phyloP scores from a whole-genome alignment of 2,888 invertebrate genomes.

The Ectemnius lituratus region DNA sequence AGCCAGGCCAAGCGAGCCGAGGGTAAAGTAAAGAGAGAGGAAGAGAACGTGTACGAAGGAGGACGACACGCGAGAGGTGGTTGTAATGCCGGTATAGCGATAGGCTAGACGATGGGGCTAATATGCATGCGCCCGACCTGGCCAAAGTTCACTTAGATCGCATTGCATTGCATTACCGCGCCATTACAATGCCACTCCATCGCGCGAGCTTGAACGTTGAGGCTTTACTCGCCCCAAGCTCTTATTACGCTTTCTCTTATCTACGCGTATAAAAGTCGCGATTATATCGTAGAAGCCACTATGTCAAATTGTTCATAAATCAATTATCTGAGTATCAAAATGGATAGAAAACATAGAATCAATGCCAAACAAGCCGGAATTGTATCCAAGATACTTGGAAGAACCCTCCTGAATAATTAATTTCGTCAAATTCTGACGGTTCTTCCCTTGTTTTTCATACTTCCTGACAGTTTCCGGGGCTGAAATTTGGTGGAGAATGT shows the following conservation, averaged over 20 bases:
- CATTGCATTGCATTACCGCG: slow-evolving; percentile 64
- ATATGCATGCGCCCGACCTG: slow-evolving; percentile 67
- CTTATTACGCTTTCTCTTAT: neutral
- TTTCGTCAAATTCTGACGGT: no score
- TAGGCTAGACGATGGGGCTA: slow-evolving; percentile 63
- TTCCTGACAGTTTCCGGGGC: no score
- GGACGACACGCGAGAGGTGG: slow-evolving; percentile 45
- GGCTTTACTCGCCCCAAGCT: neutral
- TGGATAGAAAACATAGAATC: no score
- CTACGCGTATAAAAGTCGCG: no score
- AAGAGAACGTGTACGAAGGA: slow-evolving; percentile 6
- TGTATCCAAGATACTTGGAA: no score
- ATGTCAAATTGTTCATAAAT: no score
- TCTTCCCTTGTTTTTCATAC: no score
- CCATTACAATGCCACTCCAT: slow-evolving; percentile 61
- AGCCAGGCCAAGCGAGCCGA: slow-evolving; percentile 3
- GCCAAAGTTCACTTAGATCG: slow-evolving; percentile 68
- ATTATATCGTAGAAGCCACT: no score
- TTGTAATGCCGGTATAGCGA: slow-evolving; percentile 46
- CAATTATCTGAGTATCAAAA: no score
- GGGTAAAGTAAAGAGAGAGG: slow-evolving; percentile 19
- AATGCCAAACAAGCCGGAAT: no score
- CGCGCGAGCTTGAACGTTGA: neutral
- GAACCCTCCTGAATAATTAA: no score
- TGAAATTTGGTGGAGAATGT: no score